Base-by-base conservation (phyloP, 2,888 invertebrate genomes). In the Megastigmus dorsalis region DNA sequence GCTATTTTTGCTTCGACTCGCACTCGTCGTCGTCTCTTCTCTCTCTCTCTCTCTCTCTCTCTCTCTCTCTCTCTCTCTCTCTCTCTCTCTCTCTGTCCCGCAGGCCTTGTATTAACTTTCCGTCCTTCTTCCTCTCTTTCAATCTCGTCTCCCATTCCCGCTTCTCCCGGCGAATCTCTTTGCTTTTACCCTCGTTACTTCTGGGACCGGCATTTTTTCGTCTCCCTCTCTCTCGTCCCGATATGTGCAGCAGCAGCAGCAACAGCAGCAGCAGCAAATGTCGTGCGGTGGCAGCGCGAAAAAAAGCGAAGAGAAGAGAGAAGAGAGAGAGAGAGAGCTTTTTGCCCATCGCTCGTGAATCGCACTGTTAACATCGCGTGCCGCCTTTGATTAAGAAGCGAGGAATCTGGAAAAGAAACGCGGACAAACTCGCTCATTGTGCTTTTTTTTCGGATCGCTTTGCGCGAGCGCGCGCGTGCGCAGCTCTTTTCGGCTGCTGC, bases 391-490 rank as follows among this genome's bases (percentile, higher is more conserved):
- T 76, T 79, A 81, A 81, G 76, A 76, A 79, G 78, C 77, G 69
- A 75, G 71, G 80, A 80, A 81, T 80, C 80, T 78, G 79, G 80
- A 77, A 77, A 78, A 80, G 80, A 81, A 80, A 78, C 75, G 74
- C 59, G 73, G 71, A 79, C 80, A 77, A 77, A 79, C 78, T 78
- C 74, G 78, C 80, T 76, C 76, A 79, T 80, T 78, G 77, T 78
- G 75, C 77, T 77, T 75, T 75, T n/a, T n/a, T 80, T 79, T 77
- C 70, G 71, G 66, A 75, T 74, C 78, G 75, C 77, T 78, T 79
- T 75, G 78, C 65, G 59, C 74, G 55, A 38, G 7, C 66, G 52
- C 23, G 57, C 30, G 26, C 63, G 69, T 50, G 55, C 54, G 66
- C 74, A 43, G 15, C 63, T 73, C 67, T 74, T 76, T 77, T 70